Conservation (phyloP, 2,113 vertebrate species). For the Lycocorax pyrrhopterus region DNA sequence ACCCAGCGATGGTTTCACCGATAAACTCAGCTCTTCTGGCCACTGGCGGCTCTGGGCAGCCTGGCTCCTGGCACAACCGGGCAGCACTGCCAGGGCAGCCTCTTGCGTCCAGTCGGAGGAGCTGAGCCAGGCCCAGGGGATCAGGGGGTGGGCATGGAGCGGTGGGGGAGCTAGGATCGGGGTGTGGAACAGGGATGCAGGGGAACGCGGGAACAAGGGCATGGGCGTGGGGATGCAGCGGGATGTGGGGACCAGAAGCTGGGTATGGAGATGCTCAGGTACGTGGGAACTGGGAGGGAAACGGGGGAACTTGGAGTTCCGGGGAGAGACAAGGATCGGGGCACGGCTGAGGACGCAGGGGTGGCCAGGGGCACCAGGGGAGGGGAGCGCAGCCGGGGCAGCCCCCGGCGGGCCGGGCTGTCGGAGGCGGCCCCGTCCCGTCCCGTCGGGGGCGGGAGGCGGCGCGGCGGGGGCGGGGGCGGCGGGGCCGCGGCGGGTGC, state of each 20-base stretch:
- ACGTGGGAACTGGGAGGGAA: no score
- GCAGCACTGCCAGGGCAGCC: neutral
- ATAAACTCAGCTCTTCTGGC: neutral
- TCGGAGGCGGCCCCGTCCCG: neutral
- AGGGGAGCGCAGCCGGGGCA: neutral
- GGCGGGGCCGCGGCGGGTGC: neutral
- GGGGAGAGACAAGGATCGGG: neutral
- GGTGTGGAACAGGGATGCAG: neutral
- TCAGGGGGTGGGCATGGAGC: accelerated
- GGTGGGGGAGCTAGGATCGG: no score
- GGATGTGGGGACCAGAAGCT: neutral
- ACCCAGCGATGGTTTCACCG: neutral
- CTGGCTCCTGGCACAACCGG: neutral
- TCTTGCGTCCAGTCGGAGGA: neutral
- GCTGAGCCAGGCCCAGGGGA: neutral
- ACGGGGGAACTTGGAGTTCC: accelerated
- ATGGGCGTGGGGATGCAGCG: no score
- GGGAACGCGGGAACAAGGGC: no score
- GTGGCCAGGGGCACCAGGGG: neutral
- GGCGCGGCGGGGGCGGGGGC: neutral
- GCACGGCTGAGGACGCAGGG: no score
- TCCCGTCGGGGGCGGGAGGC: neutral
- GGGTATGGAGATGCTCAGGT: neutral
- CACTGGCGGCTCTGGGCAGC: neutral
- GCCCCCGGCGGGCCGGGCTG: neutral